A percentile compares a stretch with the other conserved stretches of the same genome.
These are phyloP conservation scores for Dendrolimus houi DNA, from an alignment of 2,888 invertebrate genomes.

Conservation along the genomic window DNA sequence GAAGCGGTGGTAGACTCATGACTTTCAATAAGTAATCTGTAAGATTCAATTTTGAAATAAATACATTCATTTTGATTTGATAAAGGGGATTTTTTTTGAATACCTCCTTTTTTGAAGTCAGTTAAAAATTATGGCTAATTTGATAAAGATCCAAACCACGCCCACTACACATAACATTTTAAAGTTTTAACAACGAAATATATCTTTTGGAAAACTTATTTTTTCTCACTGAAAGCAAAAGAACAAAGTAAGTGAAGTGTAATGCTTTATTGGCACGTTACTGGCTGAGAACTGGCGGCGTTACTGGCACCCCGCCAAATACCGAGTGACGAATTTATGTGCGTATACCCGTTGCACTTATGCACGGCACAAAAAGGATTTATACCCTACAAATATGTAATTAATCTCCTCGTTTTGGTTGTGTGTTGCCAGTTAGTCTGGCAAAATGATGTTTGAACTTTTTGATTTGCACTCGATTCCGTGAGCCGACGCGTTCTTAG, in stretches of 20 bases:
- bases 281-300: slow-evolving; percentile 30
- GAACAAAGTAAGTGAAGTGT: slow-evolving; percentile 4
- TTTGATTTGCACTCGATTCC: slow-evolving; percentile 10
- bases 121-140: no score
- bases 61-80: no score
- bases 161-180: no score
- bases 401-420: slow-evolving; percentile 8
- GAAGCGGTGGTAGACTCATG: no score
- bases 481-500: no score
- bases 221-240: background rate
- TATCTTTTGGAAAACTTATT: background rate
- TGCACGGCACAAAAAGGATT: slow-evolving; percentile 3
- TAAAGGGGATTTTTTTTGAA: no score
- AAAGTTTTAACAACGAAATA: background rate
- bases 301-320: slow-evolving; percentile 47
- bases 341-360: slow-evolving; percentile 22
- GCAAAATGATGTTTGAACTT: slow-evolving; percentile 2
- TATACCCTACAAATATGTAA: background rate
- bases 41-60: no score
- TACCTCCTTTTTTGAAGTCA: no score
- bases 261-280: slow-evolving; percentile 29
- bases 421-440: background rate
- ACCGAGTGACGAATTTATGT: slow-evolving; percentile 55
- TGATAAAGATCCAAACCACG: no score
- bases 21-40: no score